Percentiles rank a stretch among this genome's conserved stretches.
Evolutionary conservation across 2,888 invertebrate genomes (phyloP).

Genomic region (Ennomos fuscantarius): DNA sequence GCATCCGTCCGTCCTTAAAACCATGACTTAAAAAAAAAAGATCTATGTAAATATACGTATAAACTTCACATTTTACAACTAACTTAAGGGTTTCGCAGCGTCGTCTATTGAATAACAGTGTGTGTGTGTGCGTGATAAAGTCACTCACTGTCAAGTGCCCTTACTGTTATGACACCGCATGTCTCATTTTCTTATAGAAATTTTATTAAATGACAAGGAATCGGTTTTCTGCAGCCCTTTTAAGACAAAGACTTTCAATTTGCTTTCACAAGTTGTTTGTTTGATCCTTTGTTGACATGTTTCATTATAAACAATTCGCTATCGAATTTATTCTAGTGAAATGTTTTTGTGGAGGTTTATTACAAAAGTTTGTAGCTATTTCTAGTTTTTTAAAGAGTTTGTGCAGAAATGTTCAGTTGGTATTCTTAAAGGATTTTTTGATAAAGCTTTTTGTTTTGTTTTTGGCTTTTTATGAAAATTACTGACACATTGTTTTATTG

Average conservation of each 20-base stretch:
- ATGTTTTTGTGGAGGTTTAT: constrained; percentile 14
- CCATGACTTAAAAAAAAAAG: too few relatives aligned
- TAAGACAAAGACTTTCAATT: constrained; percentile 63
- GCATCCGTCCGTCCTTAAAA: too few relatives aligned
- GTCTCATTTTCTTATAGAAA: constrained; percentile 70
- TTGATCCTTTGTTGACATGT: constrained; percentile 54
- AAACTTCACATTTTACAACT: too few relatives aligned
- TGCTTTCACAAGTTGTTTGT: constrained; percentile 57
- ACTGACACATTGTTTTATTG: too few relatives aligned
- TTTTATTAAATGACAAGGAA: constrained; percentile 72
- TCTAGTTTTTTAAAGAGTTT: background rate
- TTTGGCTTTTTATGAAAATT: too few relatives aligned
- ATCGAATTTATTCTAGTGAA: constrained; percentile 1
- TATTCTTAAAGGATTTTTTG: too few relatives aligned
- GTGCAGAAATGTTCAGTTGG: background rate
- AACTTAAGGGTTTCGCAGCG: too few relatives aligned
- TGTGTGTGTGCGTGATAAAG: too few relatives aligned
- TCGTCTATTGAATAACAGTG: too few relatives aligned
- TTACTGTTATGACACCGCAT: constrained; percentile 21
- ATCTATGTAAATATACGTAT: too few relatives aligned
- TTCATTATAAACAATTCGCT: constrained; percentile 30
- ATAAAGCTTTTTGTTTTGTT: too few relatives aligned
- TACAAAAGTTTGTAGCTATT: constrained; percentile 13
- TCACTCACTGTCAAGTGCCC: background rate
- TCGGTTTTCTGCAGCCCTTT: constrained; percentile 58